Evolutionary conservation across 2,113 vertebrate species (phyloP), one percentile per base, ranked within the genome.

Genomic region (Pollimyrus isidori): DNA sequence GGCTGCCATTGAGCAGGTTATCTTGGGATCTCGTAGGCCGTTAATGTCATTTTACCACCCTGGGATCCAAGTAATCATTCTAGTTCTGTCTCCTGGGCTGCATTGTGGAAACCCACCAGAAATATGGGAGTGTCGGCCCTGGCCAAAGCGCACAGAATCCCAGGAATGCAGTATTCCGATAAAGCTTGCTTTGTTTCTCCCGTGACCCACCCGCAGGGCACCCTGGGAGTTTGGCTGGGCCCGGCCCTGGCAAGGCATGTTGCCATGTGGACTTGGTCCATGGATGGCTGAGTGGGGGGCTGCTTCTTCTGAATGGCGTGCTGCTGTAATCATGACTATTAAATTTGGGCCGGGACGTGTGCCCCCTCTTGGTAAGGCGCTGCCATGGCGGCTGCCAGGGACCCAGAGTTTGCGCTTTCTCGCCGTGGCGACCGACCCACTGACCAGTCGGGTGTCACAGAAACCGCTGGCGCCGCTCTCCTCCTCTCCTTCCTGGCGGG

Each of bases 111-210:
- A 42, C 73, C 35, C 73, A 80, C 35, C 35, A 80, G 13, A 39
- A 80, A 42, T 17, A 4, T 80, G 15, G 73, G 73, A 80, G 35
- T 42, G 73, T 35, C 73, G 7, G 17, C 35, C 13, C 73, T 80
- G 73, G 95, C 96, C 95, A 95, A 69, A 96, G 93, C 91, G 89
- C 88, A 91, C 95, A 94, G 96, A 96, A 97, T 96, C 94, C 91
- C 92, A 94, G 96, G 96, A 97, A 97, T 97, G 96, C 91, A 52
- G 92, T 93, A 89, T 95, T 94, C 93, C 94, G 95, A 96, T 96
- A 96, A 94, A 95, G 95, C 96, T 95, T 95, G 95, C 96, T 96
- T 96, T 97, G 96, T 97, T 96, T 93, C 93, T 92, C 90, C 94
- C 85, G 94, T 95, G 95, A 96, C 96, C 95, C 95, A 93, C 94